Evolutionary conservation across 37 sponge, comb jelly and placozoan genomes (phyloP), one percentile per base, ranked within the genome.

Genomic region (Hexactinellida sp.): DNA sequence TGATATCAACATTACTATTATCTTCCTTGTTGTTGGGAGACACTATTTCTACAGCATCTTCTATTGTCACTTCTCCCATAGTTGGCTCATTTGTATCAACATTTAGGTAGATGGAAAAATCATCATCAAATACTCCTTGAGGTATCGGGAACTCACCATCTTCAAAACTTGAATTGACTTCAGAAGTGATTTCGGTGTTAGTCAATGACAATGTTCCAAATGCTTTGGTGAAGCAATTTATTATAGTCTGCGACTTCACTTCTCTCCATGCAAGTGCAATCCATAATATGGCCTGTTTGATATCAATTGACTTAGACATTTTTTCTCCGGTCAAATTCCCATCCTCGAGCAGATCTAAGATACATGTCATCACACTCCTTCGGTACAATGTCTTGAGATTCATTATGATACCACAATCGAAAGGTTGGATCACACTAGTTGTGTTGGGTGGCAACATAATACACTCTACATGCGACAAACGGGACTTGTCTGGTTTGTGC

Each of bases 391-490:
- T 23, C 76, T 63, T 63, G 76, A 63, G 76, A 28, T 63, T 63
- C 76, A 63, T 63, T 63, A 63, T 63, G 34, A 63, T 63, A 63
- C 76, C 76, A 63, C 76, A 63, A 23, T 63, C 76, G 30, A 7
- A 63, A 63, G 76, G 21, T 63, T 63, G 76, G 76, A 63, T 63
- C 5, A 63, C 76, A 63, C 76, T 63, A 63, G 76, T 63, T 63
- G 76, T 63, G 76, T 63, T 63, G 76, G 76, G 76, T 9, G 34
- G 76, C 76, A 63, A 63, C 76, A 63, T 63, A 63, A 63, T 63
- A 63, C 76, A 63, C 76, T 63, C 76, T 63, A 63, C 76, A 63
- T 63, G 76, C 76, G 76, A 63, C 76, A 63, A 63, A 63, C 76
- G 30, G 3, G 76, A 63, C 76, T 21, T 63, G 34, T 63, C 76